These are phyloP conservation scores for Pristionchus exspectatus DNA, from an alignment of 2,888 invertebrate species.

Conservation along the genomic window DNA sequence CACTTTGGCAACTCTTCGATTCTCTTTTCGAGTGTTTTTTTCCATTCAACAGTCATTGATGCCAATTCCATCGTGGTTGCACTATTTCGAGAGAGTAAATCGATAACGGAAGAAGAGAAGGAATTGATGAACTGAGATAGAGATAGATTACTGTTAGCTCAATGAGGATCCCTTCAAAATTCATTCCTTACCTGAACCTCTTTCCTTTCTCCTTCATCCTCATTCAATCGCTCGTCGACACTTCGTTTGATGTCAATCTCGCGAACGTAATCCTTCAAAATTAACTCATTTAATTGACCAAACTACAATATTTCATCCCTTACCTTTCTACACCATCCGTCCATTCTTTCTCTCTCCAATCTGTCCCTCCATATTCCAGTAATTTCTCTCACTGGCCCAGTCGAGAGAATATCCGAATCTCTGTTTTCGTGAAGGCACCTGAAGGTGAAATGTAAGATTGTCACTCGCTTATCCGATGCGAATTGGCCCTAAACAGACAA, in stretches of 20 bases:
- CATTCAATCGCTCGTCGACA: neutral
- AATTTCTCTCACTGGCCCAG: neutral
- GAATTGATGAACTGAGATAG: neutral
- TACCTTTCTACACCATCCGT: conserved; percentile 14
- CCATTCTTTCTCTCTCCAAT: neutral
- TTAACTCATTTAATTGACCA: neutral
- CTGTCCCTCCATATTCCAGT: conserved; percentile 1
- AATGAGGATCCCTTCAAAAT: neutral
- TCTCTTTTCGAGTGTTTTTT: conserved; percentile 10
- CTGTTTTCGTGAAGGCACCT: neutral
- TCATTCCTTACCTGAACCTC: neutral
- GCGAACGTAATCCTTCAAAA: conserved; percentile 18
- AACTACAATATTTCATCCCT: neutral
- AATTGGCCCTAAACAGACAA: neutral
- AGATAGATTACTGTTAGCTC: neutral
- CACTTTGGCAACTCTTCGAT: conserved; percentile 24
- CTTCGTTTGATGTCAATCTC: conserved; percentile 35
- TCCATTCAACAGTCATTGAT: neutral
- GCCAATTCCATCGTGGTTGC: conserved; percentile 6
- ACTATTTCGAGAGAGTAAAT: neutral
- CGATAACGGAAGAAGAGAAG: neutral
- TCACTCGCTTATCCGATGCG: neutral
- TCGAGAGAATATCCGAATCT: neutral
- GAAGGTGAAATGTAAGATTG: neutral
- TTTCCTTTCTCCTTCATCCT: conserved; percentile 21